These are phyloP conservation scores for Tineola bisselliella DNA, from an alignment of 2,888 invertebrate genomes.

Conservation along the genomic window DNA sequence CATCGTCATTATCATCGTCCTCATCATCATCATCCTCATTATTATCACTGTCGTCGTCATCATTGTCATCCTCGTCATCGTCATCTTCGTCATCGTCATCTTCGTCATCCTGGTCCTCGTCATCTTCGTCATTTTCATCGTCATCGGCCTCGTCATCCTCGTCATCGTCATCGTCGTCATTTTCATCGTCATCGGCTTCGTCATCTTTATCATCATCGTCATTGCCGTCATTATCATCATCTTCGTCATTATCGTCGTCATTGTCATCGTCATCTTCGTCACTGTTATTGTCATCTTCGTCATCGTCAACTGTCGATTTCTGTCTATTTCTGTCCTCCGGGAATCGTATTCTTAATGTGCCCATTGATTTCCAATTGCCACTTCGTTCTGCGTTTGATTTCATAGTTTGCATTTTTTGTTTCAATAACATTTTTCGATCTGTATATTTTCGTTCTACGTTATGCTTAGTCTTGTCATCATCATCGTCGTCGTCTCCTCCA, in stretches of 20 bases:
- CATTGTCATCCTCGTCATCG: conserved; percentile 44
- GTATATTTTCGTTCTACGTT: conserved; percentile 26
- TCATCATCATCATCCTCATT: conserved; percentile 41
- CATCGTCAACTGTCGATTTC: conserved; percentile 37
- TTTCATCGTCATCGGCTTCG: conserved; percentile 32
- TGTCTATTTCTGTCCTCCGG: conserved; percentile 26
- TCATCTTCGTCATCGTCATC: conserved; percentile 32
- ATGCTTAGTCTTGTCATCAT: conserved; percentile 54
- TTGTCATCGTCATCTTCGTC: conserved; percentile 37
- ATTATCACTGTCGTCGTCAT: conserved; percentile 47
- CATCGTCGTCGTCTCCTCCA: conserved; percentile 42
- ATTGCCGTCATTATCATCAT: conserved; percentile 37
- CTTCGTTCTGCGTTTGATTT: conserved; percentile 30
- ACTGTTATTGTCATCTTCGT: conserved; percentile 25
- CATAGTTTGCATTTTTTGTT: conserved; percentile 20
- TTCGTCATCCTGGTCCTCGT: conserved; percentile 49
- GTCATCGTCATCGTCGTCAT: conserved; percentile 49
- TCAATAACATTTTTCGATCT: conserved; percentile 15
- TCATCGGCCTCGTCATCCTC: conserved; percentile 47
- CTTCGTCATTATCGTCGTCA: conserved; percentile 36
- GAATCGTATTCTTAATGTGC: conserved; percentile 40
- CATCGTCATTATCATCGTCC: conserved; percentile 31
- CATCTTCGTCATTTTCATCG: conserved; percentile 50
- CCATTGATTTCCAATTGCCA: conserved; percentile 35
- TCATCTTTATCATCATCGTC: conserved; percentile 30